phyloP scores from a whole-genome alignment of 2,113 vertebrate genomes.

The Ophthalmolycus amberensis region DNA sequence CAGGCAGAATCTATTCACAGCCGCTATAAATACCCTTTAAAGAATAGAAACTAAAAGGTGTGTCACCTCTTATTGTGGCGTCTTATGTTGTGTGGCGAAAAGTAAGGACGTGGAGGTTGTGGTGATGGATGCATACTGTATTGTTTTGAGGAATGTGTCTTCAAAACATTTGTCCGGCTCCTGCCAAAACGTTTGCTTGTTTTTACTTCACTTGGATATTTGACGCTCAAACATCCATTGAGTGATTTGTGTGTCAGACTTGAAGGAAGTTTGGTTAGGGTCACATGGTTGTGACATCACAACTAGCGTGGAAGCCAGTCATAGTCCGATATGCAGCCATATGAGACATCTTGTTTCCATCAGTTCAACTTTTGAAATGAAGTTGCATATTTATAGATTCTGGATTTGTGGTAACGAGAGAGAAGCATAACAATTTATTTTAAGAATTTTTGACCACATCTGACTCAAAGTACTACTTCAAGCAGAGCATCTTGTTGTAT shows the following conservation, averaged over 20 bases:
- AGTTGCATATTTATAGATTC: background rate
- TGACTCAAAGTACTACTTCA: background rate
- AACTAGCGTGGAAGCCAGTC: background rate
- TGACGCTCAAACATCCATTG: background rate
- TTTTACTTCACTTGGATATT: background rate
- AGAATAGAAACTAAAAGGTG: conserved; percentile 20
- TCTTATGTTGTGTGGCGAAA: too few species aligned
- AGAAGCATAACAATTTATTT: background rate
- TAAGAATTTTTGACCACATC: background rate
- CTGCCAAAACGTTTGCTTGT: background rate
- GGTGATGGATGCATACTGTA: too few species aligned
- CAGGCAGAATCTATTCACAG: background rate
- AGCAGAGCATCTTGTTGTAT: background rate
- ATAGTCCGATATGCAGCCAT: background rate
- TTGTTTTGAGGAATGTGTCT: too few species aligned
- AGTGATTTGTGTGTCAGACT: background rate
- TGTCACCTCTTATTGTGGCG: background rate
- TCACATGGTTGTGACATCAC: background rate
- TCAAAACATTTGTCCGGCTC: background rate
- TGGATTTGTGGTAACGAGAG: background rate
- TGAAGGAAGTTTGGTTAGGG: background rate
- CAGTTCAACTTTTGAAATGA: background rate
- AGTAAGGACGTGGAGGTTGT: too few species aligned
- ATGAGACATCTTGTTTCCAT: background rate
- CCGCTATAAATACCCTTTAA: background rate